Percentiles rank a stretch among this genome's conserved stretches.
Conservation (phyloP, 1,140 invertebrate genomes). For the Drosophila repletoides region DNA sequence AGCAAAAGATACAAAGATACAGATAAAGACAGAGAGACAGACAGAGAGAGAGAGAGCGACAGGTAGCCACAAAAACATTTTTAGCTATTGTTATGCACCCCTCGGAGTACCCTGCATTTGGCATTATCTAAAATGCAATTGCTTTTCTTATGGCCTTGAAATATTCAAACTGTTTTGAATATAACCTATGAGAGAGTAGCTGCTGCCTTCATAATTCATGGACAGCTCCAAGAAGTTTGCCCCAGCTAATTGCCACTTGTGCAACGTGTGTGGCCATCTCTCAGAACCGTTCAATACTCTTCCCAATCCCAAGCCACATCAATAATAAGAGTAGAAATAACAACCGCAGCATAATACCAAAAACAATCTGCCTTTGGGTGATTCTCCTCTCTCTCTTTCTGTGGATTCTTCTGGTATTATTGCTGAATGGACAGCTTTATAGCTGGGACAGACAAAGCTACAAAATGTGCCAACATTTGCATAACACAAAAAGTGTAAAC, state of each 20-base stretch:
- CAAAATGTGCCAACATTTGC: conserved; percentile 36
- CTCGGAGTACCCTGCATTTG: conserved; percentile 3
- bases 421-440: conserved; percentile 5
- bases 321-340: conserved; percentile 27
- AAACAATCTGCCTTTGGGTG: conserved; percentile 40
- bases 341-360: conserved; percentile 46
- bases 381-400: not conserved
- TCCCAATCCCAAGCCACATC: conserved; percentile 13
- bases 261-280: conserved; percentile 7
- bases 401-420: too few species aligned
- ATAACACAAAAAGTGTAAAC: conserved; percentile 53
- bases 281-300: conserved; percentile 49
- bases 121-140: conserved; percentile 41
- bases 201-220: too few species aligned
- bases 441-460: not conserved
- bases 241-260: conserved; percentile 65
- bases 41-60: conserved; percentile 11
- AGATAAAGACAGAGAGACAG: not conserved
- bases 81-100: conserved; percentile 23
- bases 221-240: conserved; percentile 42
- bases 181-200: too few species aligned
- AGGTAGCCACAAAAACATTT: conserved; percentile 48
- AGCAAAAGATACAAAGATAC: conserved; percentile 6
- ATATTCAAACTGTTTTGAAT: conserved; percentile 71
- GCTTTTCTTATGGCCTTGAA: conserved; percentile 44